Evolutionary conservation across 1,140 invertebrate species (phyloP), one percentile per base, ranked within the genome.

Genomic region (Drosophila kikkawai): DNA sequence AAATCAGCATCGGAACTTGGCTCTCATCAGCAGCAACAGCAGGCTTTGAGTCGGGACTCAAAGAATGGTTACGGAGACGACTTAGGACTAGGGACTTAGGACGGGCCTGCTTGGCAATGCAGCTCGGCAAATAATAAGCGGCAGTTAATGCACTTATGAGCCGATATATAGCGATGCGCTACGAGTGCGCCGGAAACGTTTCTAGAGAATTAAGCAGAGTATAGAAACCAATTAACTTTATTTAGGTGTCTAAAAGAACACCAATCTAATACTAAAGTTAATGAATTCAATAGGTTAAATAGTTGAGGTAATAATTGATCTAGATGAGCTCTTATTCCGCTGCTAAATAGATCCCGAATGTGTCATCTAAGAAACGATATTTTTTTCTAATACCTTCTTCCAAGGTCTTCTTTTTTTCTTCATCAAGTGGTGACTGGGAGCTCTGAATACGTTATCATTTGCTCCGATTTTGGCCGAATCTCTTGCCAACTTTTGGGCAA

Each of bases 1-100:
- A 83, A 91, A 82, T 91, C 82, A 83, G 74, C 76, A 75, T 79
- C 78, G 80, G 82, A 75, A 75, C 69, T 61, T 53, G 76, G 59
- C 13, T 51, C 41, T 41, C 67, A 70, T 47, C 65, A 34, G 8
- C 19, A 39, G 12, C 17, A 22, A 15, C 45, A 48, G 59, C 34
- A 36, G 17, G 56, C 56, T 57, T 36, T 32, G 8, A 41, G 37
- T 51, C 53, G 9, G 42, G 19, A 17, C 53, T 41, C 53, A 61
- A 71, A 79, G 66, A 79, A 57, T 59, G 51, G 51, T 64, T 57
- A 50, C 58, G 22, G 42, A 51, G 45, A 15, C 13, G 53, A 26
- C 36, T 56, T 56, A 41, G 37, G 44, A 48, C 45, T 15, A 15
- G 22, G 22, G 45, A 9, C 67, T 68, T 11, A 22, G 44, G 48